phyloP scores from a whole-genome alignment of 2,113 vertebrate genomes.

The Catharus bicknelli region DNA sequence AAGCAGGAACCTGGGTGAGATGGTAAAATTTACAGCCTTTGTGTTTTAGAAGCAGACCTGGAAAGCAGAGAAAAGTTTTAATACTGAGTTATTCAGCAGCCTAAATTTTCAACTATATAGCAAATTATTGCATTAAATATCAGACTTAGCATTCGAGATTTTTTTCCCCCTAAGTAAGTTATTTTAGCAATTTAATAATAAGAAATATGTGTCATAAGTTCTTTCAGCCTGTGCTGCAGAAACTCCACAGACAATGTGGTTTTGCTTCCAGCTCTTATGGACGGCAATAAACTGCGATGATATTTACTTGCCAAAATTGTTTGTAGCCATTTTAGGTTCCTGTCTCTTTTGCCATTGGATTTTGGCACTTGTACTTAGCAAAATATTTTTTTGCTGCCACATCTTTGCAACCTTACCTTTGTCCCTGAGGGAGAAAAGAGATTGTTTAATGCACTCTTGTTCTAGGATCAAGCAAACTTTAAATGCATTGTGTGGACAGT shows the following conservation, averaged over 20 bases:
- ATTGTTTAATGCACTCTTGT: not conserved
- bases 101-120: not conserved
- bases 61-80: not conserved
- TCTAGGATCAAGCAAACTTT: not conserved
- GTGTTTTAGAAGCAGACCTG: not conserved
- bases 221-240: not conserved
- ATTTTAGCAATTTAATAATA: not conserved
- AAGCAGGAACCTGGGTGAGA: not conserved
- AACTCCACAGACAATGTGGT: not conserved
- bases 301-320: not conserved
- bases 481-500: not conserved
- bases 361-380: not conserved
- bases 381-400: not conserved
- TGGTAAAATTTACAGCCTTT: not conserved
- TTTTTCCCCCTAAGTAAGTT: not conserved
- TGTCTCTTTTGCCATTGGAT: not conserved
- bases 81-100: not conserved
- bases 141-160: not conserved
- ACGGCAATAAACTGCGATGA: not conserved
- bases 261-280: not conserved
- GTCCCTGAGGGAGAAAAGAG: not conserved
- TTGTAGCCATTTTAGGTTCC: not conserved
- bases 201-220: not conserved
- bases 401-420: not conserved
- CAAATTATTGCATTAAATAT: not conserved